Evolutionary conservation across 2,797 vertebrate genomes (phyloP).

Genomic region (Psittacula echo): DNA sequence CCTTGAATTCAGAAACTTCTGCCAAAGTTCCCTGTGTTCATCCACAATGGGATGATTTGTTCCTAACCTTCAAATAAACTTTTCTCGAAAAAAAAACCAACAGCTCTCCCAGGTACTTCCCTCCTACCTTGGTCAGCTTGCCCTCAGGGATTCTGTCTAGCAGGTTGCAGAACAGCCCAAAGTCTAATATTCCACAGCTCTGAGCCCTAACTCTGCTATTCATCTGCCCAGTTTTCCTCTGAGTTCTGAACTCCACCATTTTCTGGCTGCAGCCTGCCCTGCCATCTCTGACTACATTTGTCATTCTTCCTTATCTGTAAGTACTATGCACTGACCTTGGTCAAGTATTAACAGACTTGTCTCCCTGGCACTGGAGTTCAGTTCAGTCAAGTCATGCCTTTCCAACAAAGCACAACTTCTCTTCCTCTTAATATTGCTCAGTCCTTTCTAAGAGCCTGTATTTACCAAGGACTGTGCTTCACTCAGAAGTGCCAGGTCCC

Average conservation of each 20-base stretch:
- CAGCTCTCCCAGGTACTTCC: background rate
- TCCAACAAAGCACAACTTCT: background rate
- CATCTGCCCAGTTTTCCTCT: background rate
- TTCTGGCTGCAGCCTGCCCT: background rate
- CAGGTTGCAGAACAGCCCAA: background rate
- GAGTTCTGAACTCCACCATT: background rate
- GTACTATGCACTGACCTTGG: background rate
- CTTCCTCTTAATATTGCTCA: background rate
- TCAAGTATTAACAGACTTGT: too few relatives aligned
- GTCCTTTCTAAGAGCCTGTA: background rate
- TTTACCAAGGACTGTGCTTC: background rate
- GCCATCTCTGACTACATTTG: background rate
- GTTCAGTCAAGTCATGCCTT: background rate
- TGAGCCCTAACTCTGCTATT: background rate
- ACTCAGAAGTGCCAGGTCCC: background rate
- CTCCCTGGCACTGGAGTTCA: background rate
- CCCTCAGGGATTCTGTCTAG: background rate
- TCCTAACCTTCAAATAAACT: background rate
- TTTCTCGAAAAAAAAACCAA: background rate
- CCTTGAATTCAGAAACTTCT: background rate
- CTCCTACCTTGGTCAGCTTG: background rate
- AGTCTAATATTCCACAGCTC: background rate
- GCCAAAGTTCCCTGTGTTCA: background rate
- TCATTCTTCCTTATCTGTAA: background rate
- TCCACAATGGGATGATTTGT: background rate